Conservation (phyloP, 2,113 vertebrate species). For the Phyllopteryx taeniolatus region DNA sequence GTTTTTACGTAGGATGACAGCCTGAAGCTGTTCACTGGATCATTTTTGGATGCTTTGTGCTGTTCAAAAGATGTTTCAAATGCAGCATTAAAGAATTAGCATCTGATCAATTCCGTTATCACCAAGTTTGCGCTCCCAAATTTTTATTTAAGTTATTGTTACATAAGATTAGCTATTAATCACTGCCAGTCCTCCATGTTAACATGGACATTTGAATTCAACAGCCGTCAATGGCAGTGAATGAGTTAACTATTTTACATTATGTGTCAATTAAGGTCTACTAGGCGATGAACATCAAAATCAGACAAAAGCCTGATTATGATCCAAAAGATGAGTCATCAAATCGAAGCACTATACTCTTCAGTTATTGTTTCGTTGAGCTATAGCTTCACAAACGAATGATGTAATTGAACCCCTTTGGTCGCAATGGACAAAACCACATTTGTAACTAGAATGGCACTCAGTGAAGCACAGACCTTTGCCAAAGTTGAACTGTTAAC, state of each 20-base stretch:
- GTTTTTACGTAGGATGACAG: constrained; percentile 19
- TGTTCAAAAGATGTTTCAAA: background rate
- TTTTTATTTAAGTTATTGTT: background rate
- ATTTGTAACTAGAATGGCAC: background rate
- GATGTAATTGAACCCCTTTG: background rate
- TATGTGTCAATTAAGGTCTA: background rate
- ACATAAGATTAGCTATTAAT: background rate
- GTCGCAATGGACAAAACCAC: background rate
- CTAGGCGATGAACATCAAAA: background rate
- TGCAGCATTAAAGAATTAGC: background rate
- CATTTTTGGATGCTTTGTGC: background rate
- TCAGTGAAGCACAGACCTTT: background rate
- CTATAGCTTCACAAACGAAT: background rate
- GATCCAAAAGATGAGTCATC: background rate
- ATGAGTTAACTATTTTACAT: background rate
- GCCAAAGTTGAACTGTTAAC: background rate
- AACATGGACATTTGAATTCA: no score
- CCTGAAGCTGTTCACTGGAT: background rate
- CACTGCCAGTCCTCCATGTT: no score
- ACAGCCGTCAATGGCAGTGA: no score
- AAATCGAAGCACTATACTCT: background rate
- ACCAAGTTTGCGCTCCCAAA: background rate
- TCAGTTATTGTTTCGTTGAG: background rate
- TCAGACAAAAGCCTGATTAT: constrained; percentile 4
- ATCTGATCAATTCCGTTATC: background rate